Evolutionary conservation across 2,888 invertebrate species (phyloP), one percentile per base, ranked within the genome.

Genomic region (Kuschelorhynchus macadamiae): DNA sequence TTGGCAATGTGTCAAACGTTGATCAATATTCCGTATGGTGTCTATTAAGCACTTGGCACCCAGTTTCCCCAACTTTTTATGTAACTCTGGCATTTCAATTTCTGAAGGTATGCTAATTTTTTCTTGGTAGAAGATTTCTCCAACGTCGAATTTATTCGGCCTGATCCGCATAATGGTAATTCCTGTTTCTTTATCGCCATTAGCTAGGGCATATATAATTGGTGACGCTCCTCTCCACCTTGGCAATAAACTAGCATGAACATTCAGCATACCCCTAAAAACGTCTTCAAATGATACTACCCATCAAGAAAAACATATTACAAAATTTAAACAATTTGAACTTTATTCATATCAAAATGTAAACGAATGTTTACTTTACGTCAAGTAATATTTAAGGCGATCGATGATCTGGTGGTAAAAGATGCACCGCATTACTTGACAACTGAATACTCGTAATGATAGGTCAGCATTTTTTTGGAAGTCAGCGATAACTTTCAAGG

Each of bases 201-300:
- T 89, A 76, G 95, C 88, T 53, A 98, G 84, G 0, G 96, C 89
- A 83, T 96, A 90, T 56, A 93, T 89, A 49, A 97, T 92, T 0
- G 98, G 98, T 0, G 97, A 93, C 8, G 97, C 95, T 4, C 98
- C 98, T 74, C 97, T 87, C 95, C 96, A 97, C 60, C 92, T 87
- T 0, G 98, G 98, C 70, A 98, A 83, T 50, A 97, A 82, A 83
- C 97, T 97, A 0, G 93, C 95, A 83, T 98, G 98, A 0, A 97
- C 92, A 86, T 98, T 98, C 30, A 97, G 85, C 87, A 97, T 95
- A 20, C 97, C 97, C 77, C 93, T 94, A 80, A 57, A 86, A 85
- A 85, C 85, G 25, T 32, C 56, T 32, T 32, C n/a, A n/a, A n/a
- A n/a, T n/a, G n/a, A n/a, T n/a, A n/a, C n/a, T n/a, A n/a, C n/a